Evolutionary conservation across 2,888 invertebrate genomes (phyloP).

Genomic region (Drosophila emarginata): DNA sequence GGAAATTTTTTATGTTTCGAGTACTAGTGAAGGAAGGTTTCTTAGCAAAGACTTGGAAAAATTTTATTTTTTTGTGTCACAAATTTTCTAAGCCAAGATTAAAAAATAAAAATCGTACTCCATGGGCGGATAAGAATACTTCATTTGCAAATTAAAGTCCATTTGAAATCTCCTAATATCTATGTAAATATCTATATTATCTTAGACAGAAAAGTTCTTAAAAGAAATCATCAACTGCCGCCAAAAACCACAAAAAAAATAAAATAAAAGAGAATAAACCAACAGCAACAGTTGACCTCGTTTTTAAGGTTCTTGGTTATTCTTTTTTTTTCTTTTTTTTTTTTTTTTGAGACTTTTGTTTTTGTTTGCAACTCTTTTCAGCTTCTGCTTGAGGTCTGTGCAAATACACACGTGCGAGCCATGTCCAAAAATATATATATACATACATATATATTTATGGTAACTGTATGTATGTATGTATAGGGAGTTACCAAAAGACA

Average conservation of each 20-base stretch:
- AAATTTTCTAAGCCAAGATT: too few relatives aligned
- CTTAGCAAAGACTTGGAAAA: too few relatives aligned
- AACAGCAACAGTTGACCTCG: constrained; percentile 47
- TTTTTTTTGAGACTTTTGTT: constrained; percentile 50
- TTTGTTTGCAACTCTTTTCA: constrained; percentile 49
- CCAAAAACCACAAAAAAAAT: background rate
- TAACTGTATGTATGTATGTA: background rate
- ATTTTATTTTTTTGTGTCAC: too few relatives aligned
- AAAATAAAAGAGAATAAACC: background rate
- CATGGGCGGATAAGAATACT: too few relatives aligned
- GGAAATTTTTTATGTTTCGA: too few relatives aligned
- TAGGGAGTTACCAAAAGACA: constrained; percentile 5
- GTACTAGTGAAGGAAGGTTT: too few relatives aligned
- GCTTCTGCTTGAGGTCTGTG: constrained; percentile 30
- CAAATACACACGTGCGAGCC: constrained; percentile 53
- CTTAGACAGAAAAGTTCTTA: background rate
- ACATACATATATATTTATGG: constrained; percentile 12
- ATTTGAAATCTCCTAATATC: background rate
- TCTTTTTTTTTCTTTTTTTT: constrained; percentile 56
- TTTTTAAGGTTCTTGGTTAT: constrained; percentile 30
- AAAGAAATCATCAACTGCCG: background rate
- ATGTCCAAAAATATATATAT: constrained; percentile 21
- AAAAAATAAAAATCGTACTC: too few relatives aligned
- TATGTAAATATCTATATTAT: background rate
- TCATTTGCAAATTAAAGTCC: background rate